Percentiles rank a stretch among this genome's conserved stretches.
These are phyloP conservation scores for Styela plicata DNA, from an alignment of 23 tunicate species.

Conservation along the genomic window DNA sequence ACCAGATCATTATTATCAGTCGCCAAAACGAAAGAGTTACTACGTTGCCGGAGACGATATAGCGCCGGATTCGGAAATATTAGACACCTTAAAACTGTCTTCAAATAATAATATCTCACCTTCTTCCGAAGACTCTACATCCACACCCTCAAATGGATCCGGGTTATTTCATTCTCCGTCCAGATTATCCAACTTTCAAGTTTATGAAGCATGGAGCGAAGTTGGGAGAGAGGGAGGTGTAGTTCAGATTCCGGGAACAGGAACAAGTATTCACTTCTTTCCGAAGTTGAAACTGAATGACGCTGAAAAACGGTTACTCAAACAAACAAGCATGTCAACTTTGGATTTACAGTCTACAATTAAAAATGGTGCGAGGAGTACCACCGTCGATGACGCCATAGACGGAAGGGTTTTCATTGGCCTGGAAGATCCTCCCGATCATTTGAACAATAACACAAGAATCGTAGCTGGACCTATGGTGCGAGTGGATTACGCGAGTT, in stretches of 20 bases:
- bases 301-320: neutral
- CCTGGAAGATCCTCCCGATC: constrained; percentile 65
- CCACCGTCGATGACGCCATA: neutral
- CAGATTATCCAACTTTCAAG: neutral
- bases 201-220: constrained; percentile 48
- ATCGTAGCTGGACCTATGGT: constrained; percentile 63
- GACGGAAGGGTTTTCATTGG: constrained; percentile 63
- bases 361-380: no score
- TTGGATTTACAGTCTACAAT: neutral
- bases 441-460: neutral
- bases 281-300: neutral
- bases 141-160: neutral
- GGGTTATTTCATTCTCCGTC: neutral
- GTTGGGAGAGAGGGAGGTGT: constrained; percentile 59
- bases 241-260: constrained; percentile 50
- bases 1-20: neutral
- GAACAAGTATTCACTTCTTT: constrained; percentile 54
- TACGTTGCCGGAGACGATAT: constrained; percentile 24
- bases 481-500: constrained; percentile 33
- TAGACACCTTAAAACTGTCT: neutral
- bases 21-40: constrained; percentile 11
- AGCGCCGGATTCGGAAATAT: constrained; percentile 3
- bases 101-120: neutral
- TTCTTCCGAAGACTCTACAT: neutral
- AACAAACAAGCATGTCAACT: constrained; percentile 6